These are phyloP conservation scores for Podargus strigoides DNA, from an alignment of 2,797 vertebrate genomes.

Conservation along the genomic window DNA sequence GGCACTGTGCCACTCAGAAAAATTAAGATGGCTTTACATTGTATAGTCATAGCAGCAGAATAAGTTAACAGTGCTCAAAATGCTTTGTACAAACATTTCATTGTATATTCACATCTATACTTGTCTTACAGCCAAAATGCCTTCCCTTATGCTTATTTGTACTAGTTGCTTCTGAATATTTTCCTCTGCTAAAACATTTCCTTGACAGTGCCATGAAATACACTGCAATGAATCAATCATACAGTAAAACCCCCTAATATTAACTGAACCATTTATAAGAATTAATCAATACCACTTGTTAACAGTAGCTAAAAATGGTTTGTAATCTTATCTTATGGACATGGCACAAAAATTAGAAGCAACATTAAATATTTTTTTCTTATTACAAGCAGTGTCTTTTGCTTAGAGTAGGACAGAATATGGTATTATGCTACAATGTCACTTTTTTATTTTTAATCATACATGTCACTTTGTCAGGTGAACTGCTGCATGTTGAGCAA, in stretches of 20 bases:
- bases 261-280: not conserved
- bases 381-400: not conserved
- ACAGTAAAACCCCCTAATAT: not conserved
- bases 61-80: conserved; percentile 1
- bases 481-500: not conserved
- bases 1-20: not conserved
- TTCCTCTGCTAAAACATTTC: not conserved
- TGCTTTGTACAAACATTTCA: conserved; percentile 12
- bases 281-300: not conserved
- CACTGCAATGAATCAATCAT: not conserved
- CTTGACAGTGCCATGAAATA: not conserved
- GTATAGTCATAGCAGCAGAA: not conserved
- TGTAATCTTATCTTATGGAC: not conserved
- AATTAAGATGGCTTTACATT: not conserved
- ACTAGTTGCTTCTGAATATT: not conserved
- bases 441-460: not conserved
- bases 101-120: not conserved
- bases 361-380: not conserved
- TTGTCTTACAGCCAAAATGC: conserved; percentile 16
- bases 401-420: not conserved
- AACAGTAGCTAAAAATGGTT: not conserved
- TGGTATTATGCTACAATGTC: not conserved
- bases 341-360: not conserved
- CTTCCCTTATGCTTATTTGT: conserved; percentile 15
- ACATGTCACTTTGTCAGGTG: not conserved